Conservation (phyloP, 2,113 vertebrate species). For the Xiphophorus hellerii region DNA sequence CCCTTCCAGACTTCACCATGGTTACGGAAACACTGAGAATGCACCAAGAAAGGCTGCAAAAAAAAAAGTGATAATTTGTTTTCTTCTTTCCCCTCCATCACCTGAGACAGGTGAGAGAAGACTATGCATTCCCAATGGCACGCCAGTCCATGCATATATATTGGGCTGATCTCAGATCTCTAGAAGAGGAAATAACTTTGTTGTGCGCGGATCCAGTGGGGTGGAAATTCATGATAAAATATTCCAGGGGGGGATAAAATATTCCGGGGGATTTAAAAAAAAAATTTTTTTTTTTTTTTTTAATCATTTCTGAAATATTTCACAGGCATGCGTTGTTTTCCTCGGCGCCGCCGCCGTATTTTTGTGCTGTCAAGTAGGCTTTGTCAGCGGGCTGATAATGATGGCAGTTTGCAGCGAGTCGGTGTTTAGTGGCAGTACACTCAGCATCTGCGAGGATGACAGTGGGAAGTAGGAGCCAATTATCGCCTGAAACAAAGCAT, state of each 20-base stretch:
- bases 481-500: constrained; percentile 16
- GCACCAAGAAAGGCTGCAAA: constrained; percentile 1
- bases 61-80: constrained; percentile 36
- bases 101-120: constrained; percentile 43
- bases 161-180: constrained; percentile 23
- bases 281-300: not conserved
- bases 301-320: constrained; percentile 5
- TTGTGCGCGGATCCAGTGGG: constrained; percentile 5
- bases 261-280: no score
- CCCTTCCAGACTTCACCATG: constrained; percentile 26
- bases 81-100: constrained; percentile 40
- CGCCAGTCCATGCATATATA: constrained; percentile 40
- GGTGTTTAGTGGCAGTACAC: not conserved
- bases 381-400: constrained; percentile 10
- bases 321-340: not conserved
- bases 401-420: not conserved
- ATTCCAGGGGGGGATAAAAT: not conserved
- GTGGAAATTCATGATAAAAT: constrained; percentile 18
- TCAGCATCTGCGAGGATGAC: constrained; percentile 19
- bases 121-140: constrained; percentile 26
- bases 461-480: constrained; percentile 6
- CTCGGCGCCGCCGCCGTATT: not conserved
- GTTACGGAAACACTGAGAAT: constrained; percentile 35
- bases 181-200: constrained; percentile 32
- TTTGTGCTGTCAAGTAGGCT: not conserved